Evolutionary conservation across 2,113 vertebrate species (phyloP), one percentile per base, ranked within the genome.

Genomic region (Eretmochelys imbricata): DNA sequence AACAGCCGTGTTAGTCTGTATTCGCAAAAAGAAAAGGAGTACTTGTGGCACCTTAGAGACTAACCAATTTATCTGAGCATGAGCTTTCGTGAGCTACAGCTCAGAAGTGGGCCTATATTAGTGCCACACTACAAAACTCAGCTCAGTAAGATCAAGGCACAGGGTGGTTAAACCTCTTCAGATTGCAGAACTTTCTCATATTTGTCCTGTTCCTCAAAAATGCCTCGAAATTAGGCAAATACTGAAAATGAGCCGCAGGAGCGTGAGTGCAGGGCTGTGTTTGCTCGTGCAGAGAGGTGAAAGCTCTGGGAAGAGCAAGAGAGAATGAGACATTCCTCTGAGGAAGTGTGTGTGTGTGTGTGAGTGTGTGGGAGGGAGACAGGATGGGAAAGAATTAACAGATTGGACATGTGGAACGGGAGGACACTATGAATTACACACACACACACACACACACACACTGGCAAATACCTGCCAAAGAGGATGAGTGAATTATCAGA

Each of bases 341-440:
- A n/a, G 31, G 31, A 31, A 62, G 51, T 53, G 51, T 53, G 51
- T 54, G 53, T 54, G 53, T 22, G 53, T 49, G 49, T 49, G 1
- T 7, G n/a, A n/a, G 42, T 42, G 42, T 42, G 42, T 42, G 42
- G 49, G 11, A 87, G 4, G 19, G 87, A 69, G 42, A 35, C 1
- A 10, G 42, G 55, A 35, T 55, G 55, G 38, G 17, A 17, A 69
- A 46, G 49, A 16, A n/a, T 0, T 1, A 24, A 35, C n/a, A 95
- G 51, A 31, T 17, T 22, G 1, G 19, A 31, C 0, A 3, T n/a
- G 8, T 82, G 85, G 78, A 72, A 31, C 2, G 17, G 57, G 49
- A 10, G 1, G 0, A 55, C 14, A 35, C 49, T 20, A 82, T 20
- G 49, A 88, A 50, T 1, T 0, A 0, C n/a, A 80, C 8, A n/a